phyloP scores from a whole-genome alignment of 1,140 invertebrate genomes.

The Littorina saxatilis region DNA sequence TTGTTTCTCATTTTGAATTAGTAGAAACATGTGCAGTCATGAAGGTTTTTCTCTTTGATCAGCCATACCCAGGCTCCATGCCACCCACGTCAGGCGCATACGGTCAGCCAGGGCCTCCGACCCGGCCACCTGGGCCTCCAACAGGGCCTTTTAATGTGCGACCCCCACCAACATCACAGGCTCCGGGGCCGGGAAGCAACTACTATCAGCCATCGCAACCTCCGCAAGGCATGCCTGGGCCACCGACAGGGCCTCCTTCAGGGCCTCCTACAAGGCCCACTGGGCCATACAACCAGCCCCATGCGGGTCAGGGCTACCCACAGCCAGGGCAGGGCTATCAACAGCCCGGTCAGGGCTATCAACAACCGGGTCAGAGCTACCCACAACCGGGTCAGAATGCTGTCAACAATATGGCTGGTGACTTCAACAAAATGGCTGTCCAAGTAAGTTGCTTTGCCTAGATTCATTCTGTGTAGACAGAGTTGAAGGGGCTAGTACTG shows the following conservation, averaged over 20 bases:
- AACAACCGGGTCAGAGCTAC: not conserved
- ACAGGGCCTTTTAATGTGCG: not conserved
- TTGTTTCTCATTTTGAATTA: no score
- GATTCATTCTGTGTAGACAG: no score
- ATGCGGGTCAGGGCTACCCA: not conserved
- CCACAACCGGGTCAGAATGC: conserved; percentile 22
- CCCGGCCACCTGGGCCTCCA: not conserved
- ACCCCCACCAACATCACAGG: conserved; percentile 8
- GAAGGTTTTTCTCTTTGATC: no score
- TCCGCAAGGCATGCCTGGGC: conserved; percentile 20
- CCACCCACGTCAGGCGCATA: not conserved
- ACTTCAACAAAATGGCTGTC: conserved; percentile 32
- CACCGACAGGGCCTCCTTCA: not conserved
- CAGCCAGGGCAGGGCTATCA: not conserved
- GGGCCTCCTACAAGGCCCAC: not conserved
- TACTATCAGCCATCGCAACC: conserved; percentile 19
- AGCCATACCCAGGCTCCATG: no score
- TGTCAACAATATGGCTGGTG: conserved; percentile 23
- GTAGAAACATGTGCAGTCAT: no score
- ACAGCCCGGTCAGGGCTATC: not conserved
- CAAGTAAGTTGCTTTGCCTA: conserved; percentile 27
- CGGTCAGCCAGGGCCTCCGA: not conserved
- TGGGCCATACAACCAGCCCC: not conserved
- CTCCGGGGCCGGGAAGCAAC: not conserved
- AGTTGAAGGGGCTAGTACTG: no score